Percentiles rank a stretch among this genome's conserved stretches.
Evolutionary conservation across 2,113 vertebrate genomes (phyloP).

Genomic region (Petrocephalus microphthalmus): DNA sequence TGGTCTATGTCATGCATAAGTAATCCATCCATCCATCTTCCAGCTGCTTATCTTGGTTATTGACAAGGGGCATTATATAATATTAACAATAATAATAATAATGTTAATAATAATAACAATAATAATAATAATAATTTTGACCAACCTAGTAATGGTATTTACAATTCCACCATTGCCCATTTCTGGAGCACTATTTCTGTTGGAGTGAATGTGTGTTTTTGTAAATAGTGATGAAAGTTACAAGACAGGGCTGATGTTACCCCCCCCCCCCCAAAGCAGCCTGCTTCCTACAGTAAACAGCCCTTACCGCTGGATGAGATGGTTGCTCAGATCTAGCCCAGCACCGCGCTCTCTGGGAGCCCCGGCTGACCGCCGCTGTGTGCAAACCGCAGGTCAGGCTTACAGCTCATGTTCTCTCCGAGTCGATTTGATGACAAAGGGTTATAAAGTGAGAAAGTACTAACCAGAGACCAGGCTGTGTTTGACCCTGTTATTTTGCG

Average conservation of each 20-base stretch:
- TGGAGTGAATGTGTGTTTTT: not conserved
- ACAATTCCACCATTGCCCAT: no score
- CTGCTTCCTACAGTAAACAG: not conserved
- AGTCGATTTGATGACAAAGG: not conserved
- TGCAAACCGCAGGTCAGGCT: not conserved
- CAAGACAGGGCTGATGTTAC: not conserved
- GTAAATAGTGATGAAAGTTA: not conserved
- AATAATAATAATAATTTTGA: not conserved
- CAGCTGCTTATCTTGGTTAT: not conserved
- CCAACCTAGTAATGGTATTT: not conserved
- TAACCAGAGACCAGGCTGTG: not conserved
- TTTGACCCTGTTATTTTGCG: not conserved
- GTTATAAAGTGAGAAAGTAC: not conserved
- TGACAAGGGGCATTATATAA: not conserved
- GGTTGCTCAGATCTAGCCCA: not conserved
- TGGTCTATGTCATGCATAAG: not conserved
- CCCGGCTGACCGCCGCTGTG: not conserved
- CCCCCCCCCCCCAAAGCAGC: not conserved
- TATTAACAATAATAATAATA: not conserved
- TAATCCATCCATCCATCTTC: not conserved
- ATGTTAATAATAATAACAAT: not conserved
- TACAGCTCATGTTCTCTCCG: not conserved
- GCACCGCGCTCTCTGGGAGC: not conserved
- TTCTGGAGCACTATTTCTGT: not conserved
- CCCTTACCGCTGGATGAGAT: not conserved